Conservation (phyloP, 1,140 invertebrate species). For the Triops cancriformis region DNA sequence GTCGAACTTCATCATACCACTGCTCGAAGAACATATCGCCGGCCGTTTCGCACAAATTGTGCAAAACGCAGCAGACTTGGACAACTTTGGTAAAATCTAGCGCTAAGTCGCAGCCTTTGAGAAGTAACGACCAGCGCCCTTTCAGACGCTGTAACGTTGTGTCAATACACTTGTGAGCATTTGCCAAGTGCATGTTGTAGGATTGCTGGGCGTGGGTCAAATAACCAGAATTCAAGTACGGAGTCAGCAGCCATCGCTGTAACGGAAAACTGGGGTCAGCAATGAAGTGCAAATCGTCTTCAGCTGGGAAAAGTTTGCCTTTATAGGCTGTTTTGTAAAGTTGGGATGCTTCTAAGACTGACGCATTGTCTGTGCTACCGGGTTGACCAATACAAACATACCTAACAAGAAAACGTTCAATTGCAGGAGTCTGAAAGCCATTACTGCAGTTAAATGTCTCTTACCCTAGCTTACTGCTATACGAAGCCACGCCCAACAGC, state of each 20-base stretch:
- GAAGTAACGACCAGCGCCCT: constrained; percentile 25
- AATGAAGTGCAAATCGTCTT: constrained; percentile 26
- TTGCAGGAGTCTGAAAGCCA: background rate
- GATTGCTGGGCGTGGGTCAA: constrained; percentile 1
- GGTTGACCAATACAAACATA: constrained; percentile 27
- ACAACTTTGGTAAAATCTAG: constrained; percentile 28
- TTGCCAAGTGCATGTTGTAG: constrained; percentile 22
- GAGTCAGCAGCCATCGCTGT: constrained; percentile 23
- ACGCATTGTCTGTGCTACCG: constrained; percentile 26
- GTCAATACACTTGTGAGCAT: constrained; percentile 26
- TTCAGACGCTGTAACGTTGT: constrained; percentile 24
- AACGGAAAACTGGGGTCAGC: constrained; percentile 25
- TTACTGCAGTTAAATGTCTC: background rate
- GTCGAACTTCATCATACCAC: constrained; percentile 24
- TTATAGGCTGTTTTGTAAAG: constrained; percentile 27
- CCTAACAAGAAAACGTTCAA: background rate
- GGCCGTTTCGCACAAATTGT: constrained; percentile 25
- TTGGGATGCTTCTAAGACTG: constrained; percentile 25
- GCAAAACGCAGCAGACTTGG: constrained; percentile 26
- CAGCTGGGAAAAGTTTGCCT: constrained; percentile 26
- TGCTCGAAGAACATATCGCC: constrained; percentile 28
- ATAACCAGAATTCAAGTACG: constrained; percentile 14
- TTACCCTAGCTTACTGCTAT: constrained; percentile 24
- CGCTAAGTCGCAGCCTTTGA: constrained; percentile 26
- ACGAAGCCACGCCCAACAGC: constrained; percentile 22